Base-by-base conservation (phyloP, 2,888 invertebrate genomes). In the Campoplex capitator region DNA sequence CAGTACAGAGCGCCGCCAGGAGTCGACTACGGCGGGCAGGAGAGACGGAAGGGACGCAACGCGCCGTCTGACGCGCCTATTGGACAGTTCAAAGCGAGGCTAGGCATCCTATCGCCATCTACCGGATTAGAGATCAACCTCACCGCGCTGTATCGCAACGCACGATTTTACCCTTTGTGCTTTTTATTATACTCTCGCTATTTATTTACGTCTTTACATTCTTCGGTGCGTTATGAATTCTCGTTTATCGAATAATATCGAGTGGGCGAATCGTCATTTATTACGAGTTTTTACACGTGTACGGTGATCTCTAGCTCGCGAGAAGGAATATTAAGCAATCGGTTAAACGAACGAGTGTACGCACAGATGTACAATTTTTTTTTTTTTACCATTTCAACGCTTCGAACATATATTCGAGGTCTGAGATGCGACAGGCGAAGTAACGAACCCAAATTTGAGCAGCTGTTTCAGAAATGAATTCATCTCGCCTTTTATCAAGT, bases 51-150 rank as follows among this genome's bases (percentile, higher is more conserved):
- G 67, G 86, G 83, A 75, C 70, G 70, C 78, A 28, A 35, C 62
- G n/a, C 58, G 76, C 76, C 76, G 82, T 79, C 85, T 77, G 79
- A 87, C 89, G 84, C 87, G 83, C 83, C 83, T 85, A 87, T 88
- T 85, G 86, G 86, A 86, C 83, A 65, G 73, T 84, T 80, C 62
- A 45, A 84, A 84, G 73, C 71, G n/a, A 83, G 84, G 67, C 83
- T 58, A 79, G 56, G 56, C 85, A 86, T 86, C 77, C 71, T 74
- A 16, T 11, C 85, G 88, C 87, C 89, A 89, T 89, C 89, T 88
- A n/a, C 13, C 83, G 86, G 77, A 35, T 11, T 6, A 23, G 8
- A n/a, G 0, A 1, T 3, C 35, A 82, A 86, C 80, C 2, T 6
- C 4, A 2, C 32, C 23, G 18, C 11, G 18, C 11, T 11, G 38